Percentiles rank a stretch among this genome's conserved stretches.
Conservation (phyloP, 2,888 invertebrate species). For the Slavum lentiscoides region DNA sequence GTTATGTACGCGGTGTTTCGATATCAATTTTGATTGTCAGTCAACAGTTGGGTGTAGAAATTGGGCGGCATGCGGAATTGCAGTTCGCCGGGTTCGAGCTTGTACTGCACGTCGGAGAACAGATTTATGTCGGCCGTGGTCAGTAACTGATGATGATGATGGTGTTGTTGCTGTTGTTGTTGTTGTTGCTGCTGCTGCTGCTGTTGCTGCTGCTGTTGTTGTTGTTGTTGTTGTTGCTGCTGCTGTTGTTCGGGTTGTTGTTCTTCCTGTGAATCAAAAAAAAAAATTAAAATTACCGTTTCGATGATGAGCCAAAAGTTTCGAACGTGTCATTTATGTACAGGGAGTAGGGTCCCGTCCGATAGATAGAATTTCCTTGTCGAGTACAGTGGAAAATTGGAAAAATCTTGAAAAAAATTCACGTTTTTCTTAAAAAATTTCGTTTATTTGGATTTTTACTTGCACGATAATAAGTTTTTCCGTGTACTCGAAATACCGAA, state of each 20-base stretch:
- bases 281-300: neutral
- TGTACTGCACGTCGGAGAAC: conserved; percentile 48
- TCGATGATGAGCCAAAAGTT: too few species aligned
- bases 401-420: too few species aligned
- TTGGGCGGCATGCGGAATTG: conserved; percentile 53
- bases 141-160: conserved; percentile 34
- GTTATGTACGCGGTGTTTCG: neutral
- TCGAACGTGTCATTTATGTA: too few species aligned
- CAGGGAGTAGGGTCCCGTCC: too few species aligned
- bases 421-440: too few species aligned
- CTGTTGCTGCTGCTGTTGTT: conserved; percentile 12
- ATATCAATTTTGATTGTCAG: conserved; percentile 47
- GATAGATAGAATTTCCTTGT: too few species aligned
- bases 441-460: too few species aligned
- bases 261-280: neutral
- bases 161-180: conserved; percentile 35
- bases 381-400: too few species aligned
- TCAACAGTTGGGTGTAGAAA: conserved; percentile 50
- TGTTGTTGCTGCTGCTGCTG: conserved; percentile 23
- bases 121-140: conserved; percentile 45
- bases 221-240: conserved; percentile 21
- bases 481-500: too few species aligned
- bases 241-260: conserved; percentile 14
- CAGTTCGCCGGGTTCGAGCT: conserved; percentile 52
- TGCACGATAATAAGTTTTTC: too few species aligned